Percentiles rank a stretch among this genome's conserved stretches.
phyloP scores from a whole-genome alignment of 2,113 vertebrate genomes.

The Reinhardtius hippoglossoides region DNA sequence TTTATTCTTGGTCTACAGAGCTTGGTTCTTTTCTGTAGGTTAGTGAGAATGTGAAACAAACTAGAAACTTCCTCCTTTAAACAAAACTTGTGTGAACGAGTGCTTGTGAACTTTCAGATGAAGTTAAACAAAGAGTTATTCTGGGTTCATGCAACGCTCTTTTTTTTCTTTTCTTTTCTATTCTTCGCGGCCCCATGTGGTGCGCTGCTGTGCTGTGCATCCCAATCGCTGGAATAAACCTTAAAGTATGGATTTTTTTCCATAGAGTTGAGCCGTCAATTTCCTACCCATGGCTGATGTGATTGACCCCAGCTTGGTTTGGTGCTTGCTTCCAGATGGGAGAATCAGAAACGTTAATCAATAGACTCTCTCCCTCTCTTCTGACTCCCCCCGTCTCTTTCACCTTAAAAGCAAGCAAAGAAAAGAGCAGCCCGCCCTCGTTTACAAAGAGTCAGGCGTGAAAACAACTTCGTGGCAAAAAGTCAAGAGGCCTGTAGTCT shows the following conservation, averaged over 20 bases:
- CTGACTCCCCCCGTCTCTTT: neutral
- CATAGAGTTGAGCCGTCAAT: slow-evolving; percentile 50
- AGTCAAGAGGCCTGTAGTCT: slow-evolving; percentile 9
- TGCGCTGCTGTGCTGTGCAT: slow-evolving; percentile 35
- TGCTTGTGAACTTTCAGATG: neutral
- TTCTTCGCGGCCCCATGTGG: slow-evolving; percentile 25
- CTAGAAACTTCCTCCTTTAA: neutral
- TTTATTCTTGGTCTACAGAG: no score
- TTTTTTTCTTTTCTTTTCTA: slow-evolving; percentile 5
- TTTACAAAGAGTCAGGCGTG: neutral
- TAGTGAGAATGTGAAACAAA: neutral
- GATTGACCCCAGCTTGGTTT: slow-evolving; percentile 57
- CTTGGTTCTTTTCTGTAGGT: neutral
- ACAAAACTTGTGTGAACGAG: neutral
- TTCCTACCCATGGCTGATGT: slow-evolving; percentile 58
- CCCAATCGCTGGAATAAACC: slow-evolving; percentile 43
- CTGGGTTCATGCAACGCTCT: neutral
- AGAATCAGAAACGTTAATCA: slow-evolving; percentile 71
- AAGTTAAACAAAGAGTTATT: slow-evolving; percentile 17
- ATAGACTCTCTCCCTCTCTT: slow-evolving; percentile 42
- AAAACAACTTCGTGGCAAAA: slow-evolving; percentile 24
- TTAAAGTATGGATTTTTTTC: slow-evolving; percentile 70
- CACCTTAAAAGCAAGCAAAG: slow-evolving; percentile 26
- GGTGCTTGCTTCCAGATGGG: slow-evolving; percentile 46
- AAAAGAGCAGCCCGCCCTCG: slow-evolving; percentile 14